phyloP scores from a whole-genome alignment of 2,113 vertebrate species.

The Gorsachius goisagi region DNA sequence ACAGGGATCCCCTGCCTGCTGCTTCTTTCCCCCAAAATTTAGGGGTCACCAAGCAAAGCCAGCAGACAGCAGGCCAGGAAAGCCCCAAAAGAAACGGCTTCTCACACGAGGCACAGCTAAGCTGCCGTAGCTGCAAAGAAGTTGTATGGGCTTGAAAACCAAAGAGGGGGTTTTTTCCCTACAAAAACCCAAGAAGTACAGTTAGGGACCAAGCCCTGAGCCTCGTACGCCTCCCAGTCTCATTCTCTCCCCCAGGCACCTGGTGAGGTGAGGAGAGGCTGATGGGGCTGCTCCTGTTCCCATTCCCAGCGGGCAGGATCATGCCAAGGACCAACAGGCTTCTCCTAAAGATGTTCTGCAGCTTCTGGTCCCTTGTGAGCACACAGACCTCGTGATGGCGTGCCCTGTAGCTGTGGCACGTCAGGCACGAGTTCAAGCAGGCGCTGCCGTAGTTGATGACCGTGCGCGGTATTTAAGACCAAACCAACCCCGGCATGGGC shows the following conservation, averaged over 20 bases:
- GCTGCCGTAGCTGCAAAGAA: neutral
- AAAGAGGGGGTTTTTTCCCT: neutral
- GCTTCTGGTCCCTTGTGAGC: neutral
- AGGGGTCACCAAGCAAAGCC: neutral
- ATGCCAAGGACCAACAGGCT: neutral
- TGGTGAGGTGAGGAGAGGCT: neutral
- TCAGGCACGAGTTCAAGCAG: neutral
- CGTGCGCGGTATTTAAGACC: too few species aligned
- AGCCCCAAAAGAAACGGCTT: neutral
- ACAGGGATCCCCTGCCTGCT: neutral
- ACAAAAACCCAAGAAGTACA: neutral
- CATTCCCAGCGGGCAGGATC: neutral
- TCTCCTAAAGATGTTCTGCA: neutral
- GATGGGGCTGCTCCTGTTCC: neutral
- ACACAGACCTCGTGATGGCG: fast-evolving
- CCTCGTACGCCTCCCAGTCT: neutral
- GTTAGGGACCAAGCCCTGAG: neutral
- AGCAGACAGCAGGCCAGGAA: neutral
- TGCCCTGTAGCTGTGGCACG: neutral
- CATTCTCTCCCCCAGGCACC: too few species aligned
- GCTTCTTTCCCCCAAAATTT: neutral
- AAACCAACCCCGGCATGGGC: too few species aligned
- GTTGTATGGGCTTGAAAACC: too few species aligned
- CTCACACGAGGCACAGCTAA: neutral
- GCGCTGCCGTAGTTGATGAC: neutral